Evolutionary conservation across 1,140 invertebrate genomes (phyloP).

Genomic region (Lucilia cuprina): DNA sequence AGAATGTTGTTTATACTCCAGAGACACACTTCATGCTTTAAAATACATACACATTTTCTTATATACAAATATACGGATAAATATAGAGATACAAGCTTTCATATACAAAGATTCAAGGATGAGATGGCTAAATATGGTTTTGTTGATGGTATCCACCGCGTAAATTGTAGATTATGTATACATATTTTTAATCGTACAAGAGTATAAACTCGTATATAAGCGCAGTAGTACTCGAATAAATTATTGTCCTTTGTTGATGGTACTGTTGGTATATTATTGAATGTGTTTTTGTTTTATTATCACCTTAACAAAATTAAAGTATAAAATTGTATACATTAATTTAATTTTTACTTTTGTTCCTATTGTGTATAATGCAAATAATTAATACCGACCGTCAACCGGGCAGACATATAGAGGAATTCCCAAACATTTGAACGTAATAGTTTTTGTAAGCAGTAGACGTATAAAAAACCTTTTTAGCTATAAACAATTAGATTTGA

Average conservation of each 20-base stretch:
- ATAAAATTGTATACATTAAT: neutral
- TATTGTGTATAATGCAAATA: neutral
- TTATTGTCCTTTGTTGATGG: neutral
- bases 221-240: no score
- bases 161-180: neutral
- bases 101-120: neutral
- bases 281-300: neutral
- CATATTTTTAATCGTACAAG: neutral
- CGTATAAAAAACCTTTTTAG: neutral
- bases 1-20: constrained; percentile 2
- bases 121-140: neutral
- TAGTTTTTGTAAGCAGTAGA: neutral
- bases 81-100: neutral
- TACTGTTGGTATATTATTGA: neutral
- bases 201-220: no score
- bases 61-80: neutral
- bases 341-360: neutral
- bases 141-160: neutral
- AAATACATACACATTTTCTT: neutral
- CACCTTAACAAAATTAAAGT: neutral
- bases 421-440: neutral
- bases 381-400: neutral
- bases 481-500: neutral
- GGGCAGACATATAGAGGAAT: neutral
- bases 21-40: neutral